phyloP scores from a whole-genome alignment of 2,888 invertebrate genomes.

The Oxycera nigricornis region DNA sequence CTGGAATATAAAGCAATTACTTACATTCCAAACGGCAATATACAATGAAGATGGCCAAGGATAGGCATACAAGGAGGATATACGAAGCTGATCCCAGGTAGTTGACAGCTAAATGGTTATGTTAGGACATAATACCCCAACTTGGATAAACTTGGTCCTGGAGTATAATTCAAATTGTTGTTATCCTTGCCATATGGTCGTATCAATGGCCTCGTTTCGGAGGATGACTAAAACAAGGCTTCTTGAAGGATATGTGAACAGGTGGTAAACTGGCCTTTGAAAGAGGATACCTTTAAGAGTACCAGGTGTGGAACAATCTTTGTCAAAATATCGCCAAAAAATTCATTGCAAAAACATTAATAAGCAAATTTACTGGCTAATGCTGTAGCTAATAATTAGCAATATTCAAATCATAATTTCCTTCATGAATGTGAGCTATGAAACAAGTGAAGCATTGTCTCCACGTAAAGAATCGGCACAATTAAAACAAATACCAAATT shows the following conservation, averaged over 20 bases:
- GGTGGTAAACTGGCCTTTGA: too few relatives aligned
- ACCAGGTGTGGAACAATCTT: too few relatives aligned
- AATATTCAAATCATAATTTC: too few relatives aligned
- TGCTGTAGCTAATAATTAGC: too few relatives aligned
- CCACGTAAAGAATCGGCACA: too few relatives aligned
- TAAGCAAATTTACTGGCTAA: too few relatives aligned
- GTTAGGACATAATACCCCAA: not conserved
- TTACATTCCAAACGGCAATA: not conserved
- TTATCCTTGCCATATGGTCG: conserved; percentile 27
- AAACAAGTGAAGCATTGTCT: too few relatives aligned
- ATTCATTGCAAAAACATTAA: too few relatives aligned
- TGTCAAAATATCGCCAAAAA: not conserved
- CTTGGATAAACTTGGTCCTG: conserved; percentile 8
- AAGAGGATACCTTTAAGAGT: too few relatives aligned
- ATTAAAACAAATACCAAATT: too few relatives aligned
- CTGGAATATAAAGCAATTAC: conserved; percentile 8
- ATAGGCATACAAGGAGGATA: not conserved
- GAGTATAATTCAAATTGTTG: conserved; percentile 31
- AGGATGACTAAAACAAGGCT: not conserved
- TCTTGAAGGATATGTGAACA: too few relatives aligned
- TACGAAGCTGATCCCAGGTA: conserved; percentile 6
- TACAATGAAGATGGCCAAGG: not conserved
- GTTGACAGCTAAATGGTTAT: not conserved
- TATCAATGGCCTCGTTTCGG: not conserved
- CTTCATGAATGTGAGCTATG: too few relatives aligned